A percentile compares a stretch with the other conserved stretches of the same genome.
These are phyloP conservation scores for Drosophila biarmipes DNA, from an alignment of 1,140 invertebrate genomes.

Conservation along the genomic window DNA sequence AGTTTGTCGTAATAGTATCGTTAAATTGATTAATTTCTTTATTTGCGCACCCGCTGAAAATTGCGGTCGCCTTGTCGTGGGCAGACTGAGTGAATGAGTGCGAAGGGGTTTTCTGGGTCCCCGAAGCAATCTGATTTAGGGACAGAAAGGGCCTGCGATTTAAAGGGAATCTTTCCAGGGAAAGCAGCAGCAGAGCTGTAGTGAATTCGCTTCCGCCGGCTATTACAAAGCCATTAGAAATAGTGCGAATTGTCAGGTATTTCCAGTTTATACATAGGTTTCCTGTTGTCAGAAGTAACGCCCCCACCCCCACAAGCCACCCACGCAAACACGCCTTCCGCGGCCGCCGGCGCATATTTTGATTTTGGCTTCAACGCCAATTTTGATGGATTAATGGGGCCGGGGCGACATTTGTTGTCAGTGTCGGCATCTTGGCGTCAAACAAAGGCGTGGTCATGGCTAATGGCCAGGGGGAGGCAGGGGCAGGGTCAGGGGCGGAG, in stretches of 20 bases:
- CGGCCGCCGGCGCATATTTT: conserved; percentile 35
- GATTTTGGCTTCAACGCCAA: conserved; percentile 62
- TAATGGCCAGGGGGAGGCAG: conserved; percentile 1
- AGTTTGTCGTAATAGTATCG: conserved; percentile 61
- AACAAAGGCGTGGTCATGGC: conserved; percentile 45
- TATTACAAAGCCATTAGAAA: background rate
- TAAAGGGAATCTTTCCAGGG: too few relatives aligned
- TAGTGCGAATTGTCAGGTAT: conserved; percentile 6
- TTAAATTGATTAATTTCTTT: conserved; percentile 79
- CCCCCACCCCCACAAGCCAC: background rate
- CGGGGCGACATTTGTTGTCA: conserved; percentile 49
- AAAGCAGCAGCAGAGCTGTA: background rate
- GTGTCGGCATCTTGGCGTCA: conserved; percentile 60
- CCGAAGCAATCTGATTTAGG: conserved; percentile 20
- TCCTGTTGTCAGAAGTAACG: background rate
- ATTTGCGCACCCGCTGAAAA: conserved; percentile 49
- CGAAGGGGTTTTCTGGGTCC: conserved; percentile 16
- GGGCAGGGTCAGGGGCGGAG: background rate
- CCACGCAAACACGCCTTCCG: background rate
- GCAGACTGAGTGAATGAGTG: conserved; percentile 14
- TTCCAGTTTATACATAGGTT: conserved; percentile 1
- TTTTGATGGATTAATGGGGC: conserved; percentile 68
- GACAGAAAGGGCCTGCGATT: conserved; percentile 2
- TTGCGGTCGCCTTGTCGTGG: conserved; percentile 27
- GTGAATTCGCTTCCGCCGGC: background rate